Base-by-base conservation (phyloP, 2,888 invertebrate species). In the Philonicus albiceps region DNA sequence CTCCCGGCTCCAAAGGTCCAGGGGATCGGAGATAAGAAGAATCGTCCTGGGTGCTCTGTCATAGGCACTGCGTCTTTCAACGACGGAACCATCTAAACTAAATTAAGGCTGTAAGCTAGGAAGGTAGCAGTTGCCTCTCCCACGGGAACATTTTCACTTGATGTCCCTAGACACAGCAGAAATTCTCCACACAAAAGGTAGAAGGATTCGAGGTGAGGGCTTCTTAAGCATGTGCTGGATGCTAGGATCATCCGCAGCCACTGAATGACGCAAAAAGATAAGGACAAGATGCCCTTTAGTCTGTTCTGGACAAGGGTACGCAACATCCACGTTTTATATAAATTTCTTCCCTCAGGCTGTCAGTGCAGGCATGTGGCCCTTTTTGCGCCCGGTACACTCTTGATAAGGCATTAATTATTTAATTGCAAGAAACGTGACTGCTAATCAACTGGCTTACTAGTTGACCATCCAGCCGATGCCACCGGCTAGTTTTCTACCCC, bases 81-180 rank as follows among this genome's bases (percentile, higher is more conserved):
- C 40, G 78, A 78, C 40, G 49, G 78, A 78, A 43, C 40, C 22
- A 78, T 43, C 27, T 40, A 78, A 78, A 34, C 78, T 27, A 43
- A 78, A 78, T 78, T 78, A 49, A 78, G 78, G 78, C 78, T 64
- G 22, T 64, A 64, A 64, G 64, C 11, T 11, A 64, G 64, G 22
- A 19, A 22, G 64, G 64, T 64, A 40, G 40, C 49, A 81, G 43
- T 81, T 81, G 55, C 81, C 22, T 19, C 4, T 74, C 74, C 74
- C 74, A 13, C 30, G 34, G 34, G 74, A 31, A 74, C 19, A 64
- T 22, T 19, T 64, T 64, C 22, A 27, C 64, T 49, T 11, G 64
- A 7, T 64, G 64, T 64, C 64, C 64, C 64, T 64, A 64, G 64
- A 27, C 64, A 64, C 64, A 64, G 64, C 22, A 64, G 27, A 64